Base-by-base conservation (phyloP, 2,113 vertebrate species). In the Paraplagusia blochii region DNA sequence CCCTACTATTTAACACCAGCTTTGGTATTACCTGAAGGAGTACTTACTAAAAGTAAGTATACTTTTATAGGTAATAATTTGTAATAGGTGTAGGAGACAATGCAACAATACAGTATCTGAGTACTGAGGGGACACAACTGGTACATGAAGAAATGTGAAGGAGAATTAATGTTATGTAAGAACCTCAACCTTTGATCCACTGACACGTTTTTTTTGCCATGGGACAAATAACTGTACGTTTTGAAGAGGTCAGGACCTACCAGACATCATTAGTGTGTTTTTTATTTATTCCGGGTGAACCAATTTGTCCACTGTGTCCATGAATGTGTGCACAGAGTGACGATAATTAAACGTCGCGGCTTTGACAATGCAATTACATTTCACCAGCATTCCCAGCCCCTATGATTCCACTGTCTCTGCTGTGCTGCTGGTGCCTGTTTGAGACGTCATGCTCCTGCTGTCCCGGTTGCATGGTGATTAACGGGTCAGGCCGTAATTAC, bases 401-500 rank as follows among this genome's bases (percentile, higher is more conserved):
- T 0, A 5, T 13, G 38, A 44, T 53, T 50, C 36, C 52, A 36
- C 16, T 45, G 36, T 12, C 56, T 45, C 7, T 44, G 53, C 52
- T 0, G 7, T 46, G 29, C 36, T 62, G 44, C 42, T 54, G 15
- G 61, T 50, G 49, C 49, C 50, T 48, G 0, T 70, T 58, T 60
- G 15, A 71, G 62, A 72, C 45, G 60, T 33, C 36, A 18, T 11
- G 59, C 50, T 77, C 61, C 62, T 11, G 39, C 62, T 53, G 58
- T 53, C 63, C 58, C 49, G 62, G 74, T 68, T 67, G 64, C 50
- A 63, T 35, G 42, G 72, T 74, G 72, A 87, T 85, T 84, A 75
- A 80, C 78, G 74, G 72, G 77, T 69, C 63, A 64, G 53, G 46
- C 65, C 58, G 50, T 80, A 82, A 85, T 83, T 88, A 85, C 74